phyloP scores from a whole-genome alignment of 2,113 vertebrate species.

The Lycaon pictus region DNA sequence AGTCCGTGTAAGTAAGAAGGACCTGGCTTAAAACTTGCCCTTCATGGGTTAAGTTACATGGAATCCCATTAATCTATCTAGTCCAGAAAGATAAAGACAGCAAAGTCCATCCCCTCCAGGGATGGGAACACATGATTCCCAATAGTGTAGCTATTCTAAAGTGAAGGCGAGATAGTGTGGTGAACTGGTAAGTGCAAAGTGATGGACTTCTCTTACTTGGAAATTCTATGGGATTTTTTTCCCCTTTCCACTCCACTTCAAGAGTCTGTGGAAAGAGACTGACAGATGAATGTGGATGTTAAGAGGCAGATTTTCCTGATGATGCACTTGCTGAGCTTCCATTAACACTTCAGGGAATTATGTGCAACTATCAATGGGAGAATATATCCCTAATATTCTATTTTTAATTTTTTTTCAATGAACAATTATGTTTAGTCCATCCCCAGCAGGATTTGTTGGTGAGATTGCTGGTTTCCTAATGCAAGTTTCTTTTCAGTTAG shows the following conservation, averaged over 20 bases:
- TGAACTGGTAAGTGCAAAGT: neutral
- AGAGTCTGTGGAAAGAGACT: slow-evolving; percentile 38
- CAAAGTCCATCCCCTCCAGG: neutral
- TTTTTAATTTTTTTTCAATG: slow-evolving; percentile 78
- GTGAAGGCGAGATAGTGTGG: neutral
- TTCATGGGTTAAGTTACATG: neutral
- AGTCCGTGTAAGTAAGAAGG: neutral
- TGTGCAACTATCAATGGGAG: slow-evolving; percentile 56
- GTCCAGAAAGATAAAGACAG: slow-evolving; percentile 60
- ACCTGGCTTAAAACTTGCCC: neutral
- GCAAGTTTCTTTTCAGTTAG: slow-evolving; percentile 69
- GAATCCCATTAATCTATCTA: slow-evolving; percentile 46
- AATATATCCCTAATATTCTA: slow-evolving; percentile 66
- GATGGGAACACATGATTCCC: slow-evolving; percentile 2
- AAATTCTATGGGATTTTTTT: slow-evolving; percentile 34
- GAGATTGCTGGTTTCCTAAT: slow-evolving; percentile 72
- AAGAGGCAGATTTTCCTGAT: slow-evolving; percentile 51
- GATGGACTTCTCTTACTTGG: neutral
- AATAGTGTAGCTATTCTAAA: slow-evolving; percentile 45
- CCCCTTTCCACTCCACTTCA: neutral
- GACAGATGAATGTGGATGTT: neutral
- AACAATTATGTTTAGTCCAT: slow-evolving; percentile 75
- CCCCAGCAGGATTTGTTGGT: slow-evolving; percentile 73
- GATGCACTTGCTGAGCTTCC: slow-evolving; percentile 68
- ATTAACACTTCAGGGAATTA: slow-evolving; percentile 82